A percentile compares a stretch with the other conserved stretches of the same genome.
These are phyloP conservation scores for Drosophila limbata DNA, from an alignment of 2,888 invertebrate species.

Conservation along the genomic window DNA sequence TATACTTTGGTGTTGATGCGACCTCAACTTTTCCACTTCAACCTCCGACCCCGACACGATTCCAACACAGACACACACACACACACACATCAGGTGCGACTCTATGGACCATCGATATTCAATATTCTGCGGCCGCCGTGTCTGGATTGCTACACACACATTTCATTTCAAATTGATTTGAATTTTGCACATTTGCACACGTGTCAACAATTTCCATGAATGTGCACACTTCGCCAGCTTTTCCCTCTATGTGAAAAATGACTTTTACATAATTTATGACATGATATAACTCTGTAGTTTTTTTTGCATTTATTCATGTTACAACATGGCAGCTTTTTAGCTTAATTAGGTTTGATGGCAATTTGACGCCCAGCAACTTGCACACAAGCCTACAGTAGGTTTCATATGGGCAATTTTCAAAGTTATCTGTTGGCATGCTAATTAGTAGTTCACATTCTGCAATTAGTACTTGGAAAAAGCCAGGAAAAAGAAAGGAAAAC, in stretches of 20 bases:
- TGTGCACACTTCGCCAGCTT: neutral
- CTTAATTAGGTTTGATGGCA: constrained; percentile 27
- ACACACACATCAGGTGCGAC: constrained; percentile 25
- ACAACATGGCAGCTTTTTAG: constrained; percentile 23
- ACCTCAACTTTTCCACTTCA: neutral
- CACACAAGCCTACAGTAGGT: no score
- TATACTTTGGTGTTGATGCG: constrained; percentile 26
- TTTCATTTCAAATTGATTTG: constrained; percentile 30
- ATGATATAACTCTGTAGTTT: constrained; percentile 7
- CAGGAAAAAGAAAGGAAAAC: neutral
- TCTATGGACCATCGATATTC: constrained; percentile 16
- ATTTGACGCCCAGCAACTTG: neutral
- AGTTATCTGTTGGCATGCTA: neutral
- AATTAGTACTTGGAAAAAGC: neutral
- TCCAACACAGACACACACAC: constrained; percentile 4
- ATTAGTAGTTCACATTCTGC: constrained; percentile 1
- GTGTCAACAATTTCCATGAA: constrained; percentile 12
- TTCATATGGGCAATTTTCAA: neutral
- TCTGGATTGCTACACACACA: constrained; percentile 8
- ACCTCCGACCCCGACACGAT: neutral
- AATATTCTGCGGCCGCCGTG: constrained; percentile 17
- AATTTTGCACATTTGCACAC: neutral
- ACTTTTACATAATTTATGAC: constrained; percentile 14
- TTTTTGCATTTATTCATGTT: constrained; percentile 8
- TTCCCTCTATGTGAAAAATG: neutral